A percentile compares a stretch with the other conserved stretches of the same genome.
These are phyloP conservation scores for Columba janthina DNA, from an alignment of 2,113 vertebrate species.

Conservation along the genomic window DNA sequence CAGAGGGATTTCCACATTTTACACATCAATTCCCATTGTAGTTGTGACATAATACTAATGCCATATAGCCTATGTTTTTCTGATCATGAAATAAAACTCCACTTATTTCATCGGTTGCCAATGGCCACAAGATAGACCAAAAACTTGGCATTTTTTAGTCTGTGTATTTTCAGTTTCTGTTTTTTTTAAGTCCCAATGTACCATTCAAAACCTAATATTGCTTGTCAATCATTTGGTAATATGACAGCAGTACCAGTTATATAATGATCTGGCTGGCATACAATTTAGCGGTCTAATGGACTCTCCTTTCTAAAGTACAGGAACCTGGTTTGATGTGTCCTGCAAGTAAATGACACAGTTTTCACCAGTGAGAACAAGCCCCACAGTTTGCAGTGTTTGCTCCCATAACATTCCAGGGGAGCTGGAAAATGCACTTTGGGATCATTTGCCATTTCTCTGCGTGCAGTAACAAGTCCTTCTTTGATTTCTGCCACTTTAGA, in stretches of 20 bases:
- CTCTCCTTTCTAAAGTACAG: background rate
- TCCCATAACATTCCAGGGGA: background rate
- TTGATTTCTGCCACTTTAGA: conserved; percentile 38
- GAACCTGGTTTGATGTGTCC: background rate
- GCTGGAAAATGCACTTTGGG: background rate
- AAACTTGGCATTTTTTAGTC: background rate
- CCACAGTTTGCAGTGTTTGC: background rate
- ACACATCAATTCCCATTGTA: background rate
- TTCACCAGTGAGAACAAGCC: background rate
- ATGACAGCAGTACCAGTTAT: background rate
- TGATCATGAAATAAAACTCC: background rate
- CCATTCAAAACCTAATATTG: background rate
- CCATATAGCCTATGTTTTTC: background rate
- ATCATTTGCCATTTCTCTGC: background rate
- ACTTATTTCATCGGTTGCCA: background rate
- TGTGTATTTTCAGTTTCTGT: background rate
- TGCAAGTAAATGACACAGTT: background rate
- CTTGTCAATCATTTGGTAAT: background rate
- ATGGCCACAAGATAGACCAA: background rate
- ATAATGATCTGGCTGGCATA: background rate
- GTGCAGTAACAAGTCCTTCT: background rate
- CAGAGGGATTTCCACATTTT: background rate
- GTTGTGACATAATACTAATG: background rate
- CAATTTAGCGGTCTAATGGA: background rate
- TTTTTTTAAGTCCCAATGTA: background rate